Conservation (phyloP, 2,113 vertebrate genomes). For the Oncorhynchus mykiss region DNA sequence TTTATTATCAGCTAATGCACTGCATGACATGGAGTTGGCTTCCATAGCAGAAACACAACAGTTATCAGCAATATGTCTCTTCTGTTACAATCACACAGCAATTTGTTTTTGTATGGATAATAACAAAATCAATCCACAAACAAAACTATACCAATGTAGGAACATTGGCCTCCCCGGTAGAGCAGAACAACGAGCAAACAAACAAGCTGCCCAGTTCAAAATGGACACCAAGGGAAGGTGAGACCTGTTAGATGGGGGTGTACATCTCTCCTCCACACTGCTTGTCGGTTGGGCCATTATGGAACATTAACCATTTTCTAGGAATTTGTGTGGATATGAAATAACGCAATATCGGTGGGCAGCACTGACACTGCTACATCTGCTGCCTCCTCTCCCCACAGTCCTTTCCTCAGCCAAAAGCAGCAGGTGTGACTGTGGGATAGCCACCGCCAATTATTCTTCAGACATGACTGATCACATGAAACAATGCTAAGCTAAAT, state of each 20-base stretch:
- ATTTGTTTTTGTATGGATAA: neutral
- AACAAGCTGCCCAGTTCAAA: neutral
- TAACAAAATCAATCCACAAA: neutral
- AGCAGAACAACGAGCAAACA: neutral
- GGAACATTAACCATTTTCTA: neutral
- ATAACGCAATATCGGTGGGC: neutral
- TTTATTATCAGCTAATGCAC: neutral
- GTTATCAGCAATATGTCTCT: no score
- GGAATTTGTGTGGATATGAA: conserved; percentile 3
- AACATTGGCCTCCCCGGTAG: neutral
- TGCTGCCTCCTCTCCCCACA: conserved; percentile 26
- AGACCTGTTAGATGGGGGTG: neutral
- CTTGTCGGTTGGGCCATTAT: neutral
- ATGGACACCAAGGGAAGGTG: neutral
- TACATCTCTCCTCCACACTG: neutral
- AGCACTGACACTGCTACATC: conserved; percentile 2
- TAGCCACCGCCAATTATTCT: conserved; percentile 57
- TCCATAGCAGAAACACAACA: neutral
- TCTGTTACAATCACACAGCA: no score
- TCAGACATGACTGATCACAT: conserved; percentile 40
- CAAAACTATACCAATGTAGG: neutral
- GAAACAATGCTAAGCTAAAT: conserved; percentile 45
- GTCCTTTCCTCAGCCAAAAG: conserved; percentile 35
- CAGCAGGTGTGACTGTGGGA: conserved; percentile 59
- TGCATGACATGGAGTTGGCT: neutral